Conservation (phyloP, 2,113 vertebrate genomes). For the Sclerurus mexicanus region DNA sequence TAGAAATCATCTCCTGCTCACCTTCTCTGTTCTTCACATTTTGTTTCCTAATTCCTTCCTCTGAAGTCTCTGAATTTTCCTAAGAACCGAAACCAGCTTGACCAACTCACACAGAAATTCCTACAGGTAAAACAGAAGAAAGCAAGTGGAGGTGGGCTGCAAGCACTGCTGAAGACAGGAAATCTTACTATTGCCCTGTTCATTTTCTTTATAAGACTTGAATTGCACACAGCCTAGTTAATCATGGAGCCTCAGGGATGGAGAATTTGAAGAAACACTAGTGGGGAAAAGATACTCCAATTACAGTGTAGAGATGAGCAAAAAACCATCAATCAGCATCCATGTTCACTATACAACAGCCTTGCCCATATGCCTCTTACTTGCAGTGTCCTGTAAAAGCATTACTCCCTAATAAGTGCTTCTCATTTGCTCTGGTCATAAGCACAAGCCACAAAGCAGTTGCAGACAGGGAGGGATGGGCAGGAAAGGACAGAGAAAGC, state of each 20-base stretch:
- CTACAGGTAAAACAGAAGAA: neutral
- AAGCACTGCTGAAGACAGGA: neutral
- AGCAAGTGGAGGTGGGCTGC: neutral
- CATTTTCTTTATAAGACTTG: neutral
- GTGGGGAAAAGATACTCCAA: neutral
- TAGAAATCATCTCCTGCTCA: neutral
- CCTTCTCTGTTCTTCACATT: neutral
- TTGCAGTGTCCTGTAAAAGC: neutral
- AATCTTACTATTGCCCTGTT: neutral
- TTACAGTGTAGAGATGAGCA: neutral
- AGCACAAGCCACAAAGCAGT: neutral
- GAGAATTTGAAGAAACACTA: neutral
- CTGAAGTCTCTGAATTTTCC: neutral
- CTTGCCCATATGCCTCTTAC: neutral
- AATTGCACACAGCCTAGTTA: neutral
- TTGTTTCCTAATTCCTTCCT: neutral
- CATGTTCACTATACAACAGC: neutral
- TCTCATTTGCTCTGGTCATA: neutral
- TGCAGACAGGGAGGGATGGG: neutral
- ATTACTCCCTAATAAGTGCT: neutral
- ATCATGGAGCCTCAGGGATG: neutral
- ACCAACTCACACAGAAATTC: neutral
- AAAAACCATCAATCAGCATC: neutral
- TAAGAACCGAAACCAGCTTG: neutral
- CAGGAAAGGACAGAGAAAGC: neutral